Percentiles rank a stretch among this genome's conserved stretches.
Conservation (phyloP, 2,113 vertebrate species). For the Haplochromis burtoni region DNA sequence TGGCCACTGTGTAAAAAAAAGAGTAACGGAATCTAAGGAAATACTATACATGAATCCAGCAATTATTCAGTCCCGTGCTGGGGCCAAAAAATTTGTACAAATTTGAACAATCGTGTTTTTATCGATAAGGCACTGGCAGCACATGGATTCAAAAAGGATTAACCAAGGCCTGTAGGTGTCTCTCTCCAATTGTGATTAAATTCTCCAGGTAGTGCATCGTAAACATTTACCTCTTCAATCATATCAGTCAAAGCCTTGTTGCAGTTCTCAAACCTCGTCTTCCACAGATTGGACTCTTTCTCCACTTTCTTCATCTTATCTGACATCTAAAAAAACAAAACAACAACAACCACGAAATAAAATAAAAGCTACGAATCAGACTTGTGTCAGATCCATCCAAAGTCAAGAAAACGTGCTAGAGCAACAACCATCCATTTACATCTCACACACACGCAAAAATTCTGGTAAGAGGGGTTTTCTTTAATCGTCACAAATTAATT, state of each 20-base stretch:
- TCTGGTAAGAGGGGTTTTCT: background rate
- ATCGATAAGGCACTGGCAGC: background rate
- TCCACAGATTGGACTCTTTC: conserved; percentile 90
- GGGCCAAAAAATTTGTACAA: background rate
- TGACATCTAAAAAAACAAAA: conserved; percentile 76
- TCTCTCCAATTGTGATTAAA: background rate
- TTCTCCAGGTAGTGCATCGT: background rate
- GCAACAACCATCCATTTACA: background rate
- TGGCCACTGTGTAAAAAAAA: background rate
- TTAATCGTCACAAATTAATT: background rate
- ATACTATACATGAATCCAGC: background rate
- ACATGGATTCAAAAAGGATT: background rate
- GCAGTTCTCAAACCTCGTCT: conserved; percentile 90
- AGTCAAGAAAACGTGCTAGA: background rate
- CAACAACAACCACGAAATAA: background rate
- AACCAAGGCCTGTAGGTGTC: background rate
- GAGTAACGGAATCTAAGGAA: background rate
- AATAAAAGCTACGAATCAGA: background rate
- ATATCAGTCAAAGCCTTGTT: conserved; percentile 91
- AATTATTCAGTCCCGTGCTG: background rate
- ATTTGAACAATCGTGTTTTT: background rate
- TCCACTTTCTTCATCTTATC: conserved; percentile 96
- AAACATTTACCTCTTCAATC: conserved; percentile 84
- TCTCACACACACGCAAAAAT: background rate
- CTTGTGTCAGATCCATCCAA: background rate